Conservation (phyloP, 2,888 invertebrate genomes). For the Blera fallax region DNA sequence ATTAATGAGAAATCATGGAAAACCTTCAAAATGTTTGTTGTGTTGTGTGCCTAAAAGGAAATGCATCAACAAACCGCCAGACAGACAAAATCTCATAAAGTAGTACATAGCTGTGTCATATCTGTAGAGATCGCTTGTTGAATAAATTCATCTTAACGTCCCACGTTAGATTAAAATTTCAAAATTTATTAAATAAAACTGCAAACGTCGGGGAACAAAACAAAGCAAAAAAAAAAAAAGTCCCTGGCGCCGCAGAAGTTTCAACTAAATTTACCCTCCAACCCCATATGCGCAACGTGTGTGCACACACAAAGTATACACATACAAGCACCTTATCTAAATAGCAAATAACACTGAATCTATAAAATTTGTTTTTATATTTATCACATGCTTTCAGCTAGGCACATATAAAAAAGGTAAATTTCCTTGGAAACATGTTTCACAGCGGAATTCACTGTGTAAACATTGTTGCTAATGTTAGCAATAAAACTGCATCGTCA, state of each 20-base stretch:
- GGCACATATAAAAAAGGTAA: not conserved
- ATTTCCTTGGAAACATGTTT: slow-evolving; percentile 48
- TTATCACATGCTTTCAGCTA: not conserved
- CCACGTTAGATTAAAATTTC: slow-evolving; percentile 1
- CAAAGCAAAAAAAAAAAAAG: not conserved
- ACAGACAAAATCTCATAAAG: not conserved
- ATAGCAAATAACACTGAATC: slow-evolving; percentile 25
- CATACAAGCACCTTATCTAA: too few species aligned
- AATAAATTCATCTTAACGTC: slow-evolving; percentile 5
- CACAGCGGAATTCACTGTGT: not conserved
- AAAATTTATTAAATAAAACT: not conserved
- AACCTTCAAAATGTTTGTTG: not conserved
- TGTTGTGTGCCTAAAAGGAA: not conserved
- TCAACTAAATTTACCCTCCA: slow-evolving; percentile 1
- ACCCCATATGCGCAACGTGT: not conserved
- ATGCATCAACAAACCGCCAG: slow-evolving; percentile 12
- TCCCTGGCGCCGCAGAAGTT: slow-evolving; percentile 24
- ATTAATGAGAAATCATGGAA: not conserved
- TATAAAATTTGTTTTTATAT: slow-evolving; percentile 13
- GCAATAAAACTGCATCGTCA: not conserved
- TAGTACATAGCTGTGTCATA: not conserved
- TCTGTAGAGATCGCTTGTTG: not conserved
- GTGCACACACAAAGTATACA: not conserved
- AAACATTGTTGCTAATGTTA: slow-evolving; percentile 1
- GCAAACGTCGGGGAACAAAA: not conserved